Evolutionary conservation across 2,797 vertebrate genomes (phyloP), one percentile per base, ranked within the genome.

Genomic region (Acanthiza pusilla): DNA sequence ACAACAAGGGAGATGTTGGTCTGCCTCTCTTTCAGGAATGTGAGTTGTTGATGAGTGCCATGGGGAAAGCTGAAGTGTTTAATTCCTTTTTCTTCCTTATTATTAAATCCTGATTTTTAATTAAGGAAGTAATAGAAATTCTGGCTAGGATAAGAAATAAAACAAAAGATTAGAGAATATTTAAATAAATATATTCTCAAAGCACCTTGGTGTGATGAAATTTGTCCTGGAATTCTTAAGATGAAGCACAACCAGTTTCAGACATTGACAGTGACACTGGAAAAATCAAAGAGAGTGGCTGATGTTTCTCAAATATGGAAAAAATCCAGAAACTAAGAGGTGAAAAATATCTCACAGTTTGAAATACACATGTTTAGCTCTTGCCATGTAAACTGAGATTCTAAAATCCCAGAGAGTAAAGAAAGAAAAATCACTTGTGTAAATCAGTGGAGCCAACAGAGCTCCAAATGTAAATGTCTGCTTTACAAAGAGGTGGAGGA

Each of bases 361-460:
- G 45, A 66, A 84, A 54, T 17, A 8, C 0, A 20, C 8, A 36
- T 36, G 5, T 47, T 42, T 8, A 47, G 4, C 29, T 85, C 29
- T 42, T 62, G 38, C 7, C 5, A 2, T 7, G 25, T 19, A 73
- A 76, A 73, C 20, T 0, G 5, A 54, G 36, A 75, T 10, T 45
- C 22, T 53, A 23, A 78, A 66, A 48, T 75, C 20, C 13, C 40
- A 43, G 70, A 21, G 8, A 86, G 10, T 4, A 7, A 66, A 74
- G 20, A 53, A n/a, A 78, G 21, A 40, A 54, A 77, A 62, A 38
- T 32, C 8, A 34, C 5, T 26, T 34, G 9, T 16, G 21, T 22
- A 32, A 85, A 61, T 47, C 82, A 67, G 23, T 0, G 2, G n/a
- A 82, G 58, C 27, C 1, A 3, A 8, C 0, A n/a, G 25, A 82